These are phyloP conservation scores for Drosophila gaucha DNA, from an alignment of 2,888 invertebrate species.

Conservation along the genomic window DNA sequence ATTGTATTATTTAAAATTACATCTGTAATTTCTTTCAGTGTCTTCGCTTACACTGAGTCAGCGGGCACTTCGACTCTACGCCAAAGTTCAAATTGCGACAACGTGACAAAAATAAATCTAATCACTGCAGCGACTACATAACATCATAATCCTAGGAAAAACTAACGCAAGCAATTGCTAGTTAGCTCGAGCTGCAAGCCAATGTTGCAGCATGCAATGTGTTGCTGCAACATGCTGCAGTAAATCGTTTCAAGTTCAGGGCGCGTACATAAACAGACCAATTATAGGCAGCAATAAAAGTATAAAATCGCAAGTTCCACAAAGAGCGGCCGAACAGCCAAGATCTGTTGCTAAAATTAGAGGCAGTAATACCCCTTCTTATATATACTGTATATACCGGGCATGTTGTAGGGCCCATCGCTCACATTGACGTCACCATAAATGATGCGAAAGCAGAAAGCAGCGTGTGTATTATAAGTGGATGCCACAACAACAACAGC, in stretches of 20 bases:
- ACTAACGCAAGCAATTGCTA: neutral
- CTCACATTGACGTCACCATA: conserved; percentile 69
- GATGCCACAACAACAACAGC: conserved; percentile 9
- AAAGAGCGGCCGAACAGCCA: conserved; percentile 28
- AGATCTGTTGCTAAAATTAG: conserved; percentile 59
- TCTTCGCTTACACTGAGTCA: conserved; percentile 40
- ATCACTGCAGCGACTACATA: conserved; percentile 37
- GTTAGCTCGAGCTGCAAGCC: neutral
- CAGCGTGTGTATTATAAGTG: conserved; percentile 30
- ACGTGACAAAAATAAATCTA: conserved; percentile 64
- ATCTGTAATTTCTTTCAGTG: conserved; percentile 22
- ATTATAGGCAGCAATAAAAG: conserved; percentile 73
- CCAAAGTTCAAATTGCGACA: conserved; percentile 60
- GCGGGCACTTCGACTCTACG: conserved; percentile 30
- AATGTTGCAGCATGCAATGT: neutral
- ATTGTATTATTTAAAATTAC: too few relatives aligned
- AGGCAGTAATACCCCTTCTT: conserved; percentile 12
- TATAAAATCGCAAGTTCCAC: conserved; percentile 41
- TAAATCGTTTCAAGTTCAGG: conserved; percentile 70
- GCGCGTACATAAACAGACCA: conserved; percentile 61
- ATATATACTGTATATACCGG: neutral
- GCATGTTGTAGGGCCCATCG: conserved; percentile 39
- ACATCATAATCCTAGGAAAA: conserved; percentile 62
- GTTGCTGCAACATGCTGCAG: conserved; percentile 12
- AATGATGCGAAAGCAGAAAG: conserved; percentile 41